Evolutionary conservation across 2,888 invertebrate species (phyloP).

Genomic region (Synanthedon myopaeformis): DNA sequence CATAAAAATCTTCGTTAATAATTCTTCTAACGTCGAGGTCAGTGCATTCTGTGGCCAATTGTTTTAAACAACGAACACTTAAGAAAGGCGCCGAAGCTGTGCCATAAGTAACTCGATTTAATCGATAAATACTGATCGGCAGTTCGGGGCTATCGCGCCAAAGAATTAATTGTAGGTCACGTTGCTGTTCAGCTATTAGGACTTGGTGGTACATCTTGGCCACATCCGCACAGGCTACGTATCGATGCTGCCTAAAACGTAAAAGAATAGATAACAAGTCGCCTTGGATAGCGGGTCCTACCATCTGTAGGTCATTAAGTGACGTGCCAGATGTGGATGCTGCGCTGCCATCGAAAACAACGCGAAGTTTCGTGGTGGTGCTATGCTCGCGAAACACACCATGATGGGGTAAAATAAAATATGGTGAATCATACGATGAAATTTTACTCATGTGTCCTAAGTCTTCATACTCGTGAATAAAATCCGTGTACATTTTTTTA

Average conservation of each 20-base stretch:
- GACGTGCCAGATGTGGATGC: conserved; percentile 5
- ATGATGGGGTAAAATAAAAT: conserved; percentile 10
- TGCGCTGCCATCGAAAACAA: conserved; percentile 9
- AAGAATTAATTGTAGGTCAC: conserved; percentile 9
- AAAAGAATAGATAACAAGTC: conserved; percentile 13
- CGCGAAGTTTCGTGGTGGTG: conserved; percentile 6
- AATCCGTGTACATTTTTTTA: conserved; percentile 9
- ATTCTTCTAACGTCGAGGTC: conserved; percentile 11
- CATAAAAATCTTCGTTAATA: conserved; percentile 14
- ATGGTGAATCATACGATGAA: conserved; percentile 1
- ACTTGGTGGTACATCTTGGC: conserved; percentile 12
- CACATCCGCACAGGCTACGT: conserved; percentile 13
- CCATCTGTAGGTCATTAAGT: conserved; percentile 11
- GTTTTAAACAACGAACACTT: conserved; percentile 17
- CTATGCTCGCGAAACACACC: conserved; percentile 8
- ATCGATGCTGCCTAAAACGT: conserved; percentile 10
- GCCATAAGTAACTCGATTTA: conserved; percentile 20
- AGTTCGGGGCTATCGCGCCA: conserved; percentile 18
- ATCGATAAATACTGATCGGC: conserved; percentile 12
- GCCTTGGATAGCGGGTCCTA: conserved; percentile 12
- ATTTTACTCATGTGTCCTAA: conserved; percentile 10
- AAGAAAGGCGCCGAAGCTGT: conserved; percentile 21
- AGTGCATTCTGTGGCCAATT: conserved; percentile 19
- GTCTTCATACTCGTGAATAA: conserved; percentile 8
- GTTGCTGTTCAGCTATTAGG: no score